These are phyloP conservation scores for Rhimphoctona megacephalus DNA, from an alignment of 2,888 invertebrate species.

Conservation along the genomic window DNA sequence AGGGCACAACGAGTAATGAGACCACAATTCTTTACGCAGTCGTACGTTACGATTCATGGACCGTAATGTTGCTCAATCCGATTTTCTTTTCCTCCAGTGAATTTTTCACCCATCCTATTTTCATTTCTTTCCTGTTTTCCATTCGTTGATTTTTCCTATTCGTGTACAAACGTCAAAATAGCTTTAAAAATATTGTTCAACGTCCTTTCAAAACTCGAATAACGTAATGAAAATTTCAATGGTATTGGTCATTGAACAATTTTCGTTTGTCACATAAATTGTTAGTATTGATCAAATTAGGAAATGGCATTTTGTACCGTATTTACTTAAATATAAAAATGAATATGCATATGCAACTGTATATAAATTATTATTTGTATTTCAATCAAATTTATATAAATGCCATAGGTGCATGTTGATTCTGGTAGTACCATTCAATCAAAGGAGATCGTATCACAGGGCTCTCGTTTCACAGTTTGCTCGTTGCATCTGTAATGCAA, in stretches of 20 bases:
- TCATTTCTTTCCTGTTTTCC: not conserved
- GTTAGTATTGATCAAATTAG: not conserved
- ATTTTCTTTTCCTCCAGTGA: constrained; percentile 16
- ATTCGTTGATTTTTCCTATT: not conserved
- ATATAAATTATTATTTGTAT: constrained; percentile 2
- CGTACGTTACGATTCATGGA: constrained; percentile 38
- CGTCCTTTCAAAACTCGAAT: constrained; percentile 18
- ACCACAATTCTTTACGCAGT: constrained; percentile 36
- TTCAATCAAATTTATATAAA: not conserved
- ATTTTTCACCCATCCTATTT: constrained; percentile 11
- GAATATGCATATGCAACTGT: not conserved
- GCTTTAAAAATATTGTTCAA: constrained; percentile 32
- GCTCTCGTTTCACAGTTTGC: constrained; percentile 61
- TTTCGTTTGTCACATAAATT: too few species aligned
- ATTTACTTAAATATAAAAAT: not conserved
- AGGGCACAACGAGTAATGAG: constrained; percentile 32
- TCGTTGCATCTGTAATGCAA: constrained; percentile 70
- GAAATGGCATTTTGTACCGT: not conserved
- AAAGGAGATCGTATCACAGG: constrained; percentile 62
- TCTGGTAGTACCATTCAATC: constrained; percentile 56
- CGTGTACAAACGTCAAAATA: constrained; percentile 8
- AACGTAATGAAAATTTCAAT: not conserved
- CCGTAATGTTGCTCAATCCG: constrained; percentile 29
- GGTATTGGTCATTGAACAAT: not conserved
- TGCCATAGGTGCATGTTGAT: constrained; percentile 3